Base-by-base conservation (phyloP, 2,113 vertebrate genomes). In the Rynchops niger region DNA sequence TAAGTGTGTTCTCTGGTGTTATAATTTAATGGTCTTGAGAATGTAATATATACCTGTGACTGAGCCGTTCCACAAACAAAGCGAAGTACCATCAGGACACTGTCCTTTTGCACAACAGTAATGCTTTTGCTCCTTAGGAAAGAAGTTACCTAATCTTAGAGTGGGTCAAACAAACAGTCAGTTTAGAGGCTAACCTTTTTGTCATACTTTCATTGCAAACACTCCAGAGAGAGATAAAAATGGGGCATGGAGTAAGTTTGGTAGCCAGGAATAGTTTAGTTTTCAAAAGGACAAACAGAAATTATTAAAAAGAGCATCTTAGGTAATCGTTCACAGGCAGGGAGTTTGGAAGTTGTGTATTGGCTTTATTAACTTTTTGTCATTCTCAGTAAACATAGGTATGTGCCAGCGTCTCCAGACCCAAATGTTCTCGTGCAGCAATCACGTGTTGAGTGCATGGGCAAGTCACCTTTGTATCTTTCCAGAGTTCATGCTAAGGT, bases 391-490 rank as follows among this genome's bases (percentile, higher is more conserved):
- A 97, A 97, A 96, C 82, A 93, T 5, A 81, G 66, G 73, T 87
- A 58, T 63, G 58, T 95, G 88, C 81, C 96, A 94, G 61, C 42
- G 8, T 93, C 73, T 94, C 34, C 74, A 95, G 65, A 94, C 55
- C 81, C 74, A 96, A 84, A 96, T 40, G 58, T 73, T 90, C 43
- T 69, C 4, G 3, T 94, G 69, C 58, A 93, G 56, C 55, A 45
- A 43, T 87, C 82, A 88, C 5, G 2, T 94, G 87, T 76, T 76
- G 38, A 88, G 49, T 82, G 40, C 71, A 36, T 79, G 87, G 70
- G 61, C 73, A 87, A 84, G 66, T 78, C 70, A 97, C 74, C 70
- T 97, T 97, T 95, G 90, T 92, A 91, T 91, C 96, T 96, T 96
- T 94, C 77, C 52, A 88, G 69, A 90, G 88, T 95, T 97, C 91